These are phyloP conservation scores for Lordiphosa andalusiaca DNA, from an alignment of 2,888 invertebrate genomes.

Conservation along the genomic window DNA sequence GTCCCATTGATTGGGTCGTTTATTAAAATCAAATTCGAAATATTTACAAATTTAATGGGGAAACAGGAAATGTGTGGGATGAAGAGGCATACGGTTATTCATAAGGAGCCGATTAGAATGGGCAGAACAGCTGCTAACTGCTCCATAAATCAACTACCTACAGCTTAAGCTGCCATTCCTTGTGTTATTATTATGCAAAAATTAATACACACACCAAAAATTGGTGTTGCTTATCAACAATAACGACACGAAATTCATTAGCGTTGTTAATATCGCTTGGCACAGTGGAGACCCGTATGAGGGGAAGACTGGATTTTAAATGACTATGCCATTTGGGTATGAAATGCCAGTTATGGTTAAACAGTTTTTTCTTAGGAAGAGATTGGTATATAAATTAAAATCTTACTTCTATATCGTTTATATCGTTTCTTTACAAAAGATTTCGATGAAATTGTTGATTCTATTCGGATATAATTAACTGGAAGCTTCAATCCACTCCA, in stretches of 20 bases:
- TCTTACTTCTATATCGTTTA: too few relatives aligned
- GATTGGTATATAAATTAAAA: too few relatives aligned
- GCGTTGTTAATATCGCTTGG: slow-evolving; percentile 28
- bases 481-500: too few relatives aligned
- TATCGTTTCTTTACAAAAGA: too few relatives aligned
- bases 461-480: too few relatives aligned
- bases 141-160: slow-evolving; percentile 49
- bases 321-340: too few relatives aligned
- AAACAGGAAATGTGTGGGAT: slow-evolving; percentile 29
- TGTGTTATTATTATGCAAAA: slow-evolving; percentile 29
- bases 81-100: neutral
- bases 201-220: slow-evolving; percentile 38
- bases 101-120: too few relatives aligned
- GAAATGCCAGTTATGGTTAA: too few relatives aligned
- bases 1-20: slow-evolving; percentile 32
- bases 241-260: slow-evolving; percentile 63
- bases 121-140: slow-evolving; percentile 8
- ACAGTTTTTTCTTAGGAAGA: too few relatives aligned
- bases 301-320: too few relatives aligned
- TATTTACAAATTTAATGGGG: slow-evolving; percentile 10
- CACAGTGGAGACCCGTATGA: neutral
- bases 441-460: too few relatives aligned
- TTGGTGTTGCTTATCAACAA: slow-evolving; percentile 1
- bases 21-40: too few relatives aligned
- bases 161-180: slow-evolving; percentile 12